phyloP scores from a whole-genome alignment of 2,797 vertebrate genomes.

The Pelodytes ibericus region DNA sequence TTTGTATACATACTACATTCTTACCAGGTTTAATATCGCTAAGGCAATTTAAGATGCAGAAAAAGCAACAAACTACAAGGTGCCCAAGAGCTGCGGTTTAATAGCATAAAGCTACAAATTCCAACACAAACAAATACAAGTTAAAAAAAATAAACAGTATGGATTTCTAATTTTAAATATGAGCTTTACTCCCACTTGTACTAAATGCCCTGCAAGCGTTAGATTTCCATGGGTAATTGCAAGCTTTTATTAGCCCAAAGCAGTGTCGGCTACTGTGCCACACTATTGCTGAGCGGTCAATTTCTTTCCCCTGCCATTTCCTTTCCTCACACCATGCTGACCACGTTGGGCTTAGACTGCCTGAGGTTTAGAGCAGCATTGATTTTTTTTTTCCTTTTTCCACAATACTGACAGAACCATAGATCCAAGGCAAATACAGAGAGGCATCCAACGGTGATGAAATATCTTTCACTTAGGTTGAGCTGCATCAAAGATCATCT shows the following conservation, averaged over 20 bases:
- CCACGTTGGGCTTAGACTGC: slow-evolving; percentile 81
- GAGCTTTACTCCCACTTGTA: slow-evolving; percentile 72
- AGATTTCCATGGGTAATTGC: slow-evolving; percentile 82
- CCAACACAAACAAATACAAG: not conserved
- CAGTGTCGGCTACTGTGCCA: slow-evolving; percentile 76
- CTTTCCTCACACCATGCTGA: slow-evolving; percentile 80
- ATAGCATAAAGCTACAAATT: not conserved
- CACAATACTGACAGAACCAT: slow-evolving; percentile 98
- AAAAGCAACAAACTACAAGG: too few relatives aligned
- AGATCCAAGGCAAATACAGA: slow-evolving; percentile 89
- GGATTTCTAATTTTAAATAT: slow-evolving; percentile 71
- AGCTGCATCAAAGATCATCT: slow-evolving; percentile 80
- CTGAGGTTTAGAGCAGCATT: slow-evolving; percentile 86
- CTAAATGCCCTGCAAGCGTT: slow-evolving; percentile 73
- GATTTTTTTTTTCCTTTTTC: slow-evolving; percentile 84
- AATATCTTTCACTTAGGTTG: slow-evolving; percentile 80
- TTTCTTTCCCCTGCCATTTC: slow-evolving; percentile 80
- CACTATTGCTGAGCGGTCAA: slow-evolving; percentile 81
- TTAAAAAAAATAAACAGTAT: slow-evolving; percentile 5
- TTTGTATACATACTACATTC: too few relatives aligned
- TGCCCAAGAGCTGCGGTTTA: not conserved
- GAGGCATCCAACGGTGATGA: slow-evolving; percentile 84
- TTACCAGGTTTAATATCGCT: too few relatives aligned
- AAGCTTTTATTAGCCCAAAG: slow-evolving; percentile 81
- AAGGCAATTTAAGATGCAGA: too few relatives aligned